Evolutionary conservation across 2,113 vertebrate genomes (phyloP).

Genomic region (Geothlypis trichas): DNA sequence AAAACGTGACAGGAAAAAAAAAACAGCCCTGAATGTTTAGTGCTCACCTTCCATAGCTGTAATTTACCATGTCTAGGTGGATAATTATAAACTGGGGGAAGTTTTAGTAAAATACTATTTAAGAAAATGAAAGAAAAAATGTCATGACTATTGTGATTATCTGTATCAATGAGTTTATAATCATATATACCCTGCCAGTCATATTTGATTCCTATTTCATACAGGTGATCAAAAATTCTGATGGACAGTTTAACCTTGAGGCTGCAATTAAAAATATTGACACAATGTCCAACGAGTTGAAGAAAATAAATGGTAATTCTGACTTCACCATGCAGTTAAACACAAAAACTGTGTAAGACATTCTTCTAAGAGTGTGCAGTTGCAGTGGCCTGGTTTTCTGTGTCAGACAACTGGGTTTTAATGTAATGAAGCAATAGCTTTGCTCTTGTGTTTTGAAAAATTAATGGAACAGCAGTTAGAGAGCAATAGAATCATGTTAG

Average conservation of each 20-base stretch:
- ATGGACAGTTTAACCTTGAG: slow-evolving; percentile 54
- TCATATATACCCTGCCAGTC: background rate
- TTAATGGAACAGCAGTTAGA: background rate
- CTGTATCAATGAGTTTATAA: background rate
- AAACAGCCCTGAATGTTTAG: background rate
- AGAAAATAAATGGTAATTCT: slow-evolving; percentile 73
- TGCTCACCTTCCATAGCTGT: background rate
- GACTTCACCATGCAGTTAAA: background rate
- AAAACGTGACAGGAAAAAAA: background rate
- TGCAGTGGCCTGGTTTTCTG: background rate
- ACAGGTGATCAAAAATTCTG: slow-evolving; percentile 31
- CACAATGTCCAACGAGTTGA: slow-evolving; percentile 67
- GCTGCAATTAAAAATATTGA: slow-evolving; percentile 59
- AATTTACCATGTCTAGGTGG: background rate
- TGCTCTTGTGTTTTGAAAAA: background rate
- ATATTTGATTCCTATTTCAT: slow-evolving; percentile 24
- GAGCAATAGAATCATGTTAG: background rate
- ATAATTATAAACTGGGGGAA: background rate
- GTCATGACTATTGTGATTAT: background rate
- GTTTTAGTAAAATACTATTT: background rate
- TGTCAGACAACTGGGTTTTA: background rate
- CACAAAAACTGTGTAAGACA: background rate
- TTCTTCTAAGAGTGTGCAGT: background rate
- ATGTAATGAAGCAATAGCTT: background rate
- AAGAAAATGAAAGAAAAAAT: background rate